These are phyloP conservation scores for Oasisia sp. DNA, from an alignment of 2,888 invertebrate genomes.

Conservation along the genomic window DNA sequence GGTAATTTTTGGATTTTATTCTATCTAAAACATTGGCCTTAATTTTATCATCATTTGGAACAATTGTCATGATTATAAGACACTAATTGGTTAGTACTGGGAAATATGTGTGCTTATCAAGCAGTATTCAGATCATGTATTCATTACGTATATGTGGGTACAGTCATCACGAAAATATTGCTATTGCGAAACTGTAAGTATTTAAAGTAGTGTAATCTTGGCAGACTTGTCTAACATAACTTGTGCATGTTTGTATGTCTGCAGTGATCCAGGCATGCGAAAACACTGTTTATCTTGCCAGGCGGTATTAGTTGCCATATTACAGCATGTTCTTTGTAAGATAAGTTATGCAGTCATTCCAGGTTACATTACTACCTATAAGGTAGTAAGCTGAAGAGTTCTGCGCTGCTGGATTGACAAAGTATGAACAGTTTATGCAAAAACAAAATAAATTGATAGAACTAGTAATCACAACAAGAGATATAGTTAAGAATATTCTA, in stretches of 20 bases:
- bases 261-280: background rate
- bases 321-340: background rate
- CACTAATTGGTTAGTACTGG: background rate
- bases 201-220: background rate
- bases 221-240: background rate
- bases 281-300: background rate
- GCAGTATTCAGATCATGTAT: background rate
- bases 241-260: background rate
- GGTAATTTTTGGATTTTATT: no score
- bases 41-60: no score
- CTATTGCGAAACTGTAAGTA: background rate
- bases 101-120: background rate
- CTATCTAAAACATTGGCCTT: no score
- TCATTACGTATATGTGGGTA: background rate
- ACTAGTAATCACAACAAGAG: no score
- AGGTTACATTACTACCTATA: background rate
- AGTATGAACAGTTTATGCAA: background rate
- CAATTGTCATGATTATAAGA: background rate
- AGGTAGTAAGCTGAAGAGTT: background rate
- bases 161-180: background rate
- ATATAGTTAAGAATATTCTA: no score
- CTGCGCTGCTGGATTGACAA: background rate
- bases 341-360: background rate
- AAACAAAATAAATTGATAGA: background rate
- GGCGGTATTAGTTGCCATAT: background rate